A percentile compares a stretch with the other conserved stretches of the same genome.
Conservation (phyloP, 1,140 invertebrate genomes). For the Tetragnatha versicolor region DNA sequence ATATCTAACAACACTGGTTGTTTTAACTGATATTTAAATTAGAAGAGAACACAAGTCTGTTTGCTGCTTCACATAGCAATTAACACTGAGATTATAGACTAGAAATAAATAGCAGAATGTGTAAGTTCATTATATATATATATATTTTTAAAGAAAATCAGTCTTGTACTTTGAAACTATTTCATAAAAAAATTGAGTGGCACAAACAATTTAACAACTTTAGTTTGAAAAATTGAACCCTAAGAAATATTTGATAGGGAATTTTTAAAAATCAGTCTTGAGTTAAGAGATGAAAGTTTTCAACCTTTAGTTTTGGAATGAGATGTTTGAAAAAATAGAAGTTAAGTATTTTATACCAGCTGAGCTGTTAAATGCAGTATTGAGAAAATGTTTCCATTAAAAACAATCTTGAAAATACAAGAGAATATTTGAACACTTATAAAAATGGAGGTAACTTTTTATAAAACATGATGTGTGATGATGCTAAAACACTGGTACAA, state of each 20-base stretch:
- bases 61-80: not conserved
- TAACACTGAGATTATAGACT: constrained; percentile 16
- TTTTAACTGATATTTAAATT: not conserved
- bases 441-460: constrained; percentile 11
- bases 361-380: not conserved
- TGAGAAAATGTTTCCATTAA: not conserved
- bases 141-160: constrained; percentile 24
- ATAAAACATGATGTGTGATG: not conserved
- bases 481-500: not conserved
- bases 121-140: constrained; percentile 7
- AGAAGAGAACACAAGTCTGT: not conserved
- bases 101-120: constrained; percentile 33
- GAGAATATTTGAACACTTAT: not conserved
- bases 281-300: not conserved
- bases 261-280: not conserved
- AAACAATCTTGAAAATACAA: constrained; percentile 4
- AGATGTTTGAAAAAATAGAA: not conserved
- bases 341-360: not conserved
- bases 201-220: not conserved
- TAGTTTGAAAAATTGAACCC: not conserved
- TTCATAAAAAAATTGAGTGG: not conserved
- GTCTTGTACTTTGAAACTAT: not conserved
- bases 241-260: not conserved
- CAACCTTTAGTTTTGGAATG: not conserved
- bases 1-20: not conserved